Base-by-base conservation (phyloP, 2,113 vertebrate species). In the Mormoops blainvillei region DNA sequence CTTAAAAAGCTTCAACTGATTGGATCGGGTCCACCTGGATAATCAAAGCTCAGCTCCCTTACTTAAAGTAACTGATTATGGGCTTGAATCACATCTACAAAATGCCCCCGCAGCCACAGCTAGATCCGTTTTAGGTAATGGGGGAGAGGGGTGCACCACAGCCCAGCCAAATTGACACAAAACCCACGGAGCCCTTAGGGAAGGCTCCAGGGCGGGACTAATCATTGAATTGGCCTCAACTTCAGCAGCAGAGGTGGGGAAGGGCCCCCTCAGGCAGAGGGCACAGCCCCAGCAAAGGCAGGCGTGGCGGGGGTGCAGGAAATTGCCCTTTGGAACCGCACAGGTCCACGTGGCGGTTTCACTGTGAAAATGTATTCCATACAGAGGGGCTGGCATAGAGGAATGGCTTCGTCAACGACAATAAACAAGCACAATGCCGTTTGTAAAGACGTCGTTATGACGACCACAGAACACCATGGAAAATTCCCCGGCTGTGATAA, bases 51-150 rank as follows among this genome's bases (percentile, higher is more conserved):
- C 11, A 15, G 16, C 33, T 50, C 54, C 50, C 63, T 36, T 31
- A 15, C 38, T 6, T 87, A 31, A 45, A 45, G 19, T 36, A 31
- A 19, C 16, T 26, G 24, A 20, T 11, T 10, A 5, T 20, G 15
- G 36, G 45, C 43, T 86, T 43, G 28, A 48, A 16, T n/a, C 19
- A n/a, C 20, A 3, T 18, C 52, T 36, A 26, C 56, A n/a, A 12
- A 38, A 43, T 16, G 12, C 22, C 31, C 48, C 71, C 36, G 11
- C 1, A 11, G 36, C 9, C 58, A 36, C 24, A 26, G 15, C 28
- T 11, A 28, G 65, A 28, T 4, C 36, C 20, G 19, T 4, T 2
- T 8, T 7, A 7, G 26, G 18, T 1, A 33, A 9, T 0, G n/a
- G n/a, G 56, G 36, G 22, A 11, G 58, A 26, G 4, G 56, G 24